phyloP scores from a whole-genome alignment of 30 jellyfish, hydroid and myxozoan species.

The Pelagia noctiluca region DNA sequence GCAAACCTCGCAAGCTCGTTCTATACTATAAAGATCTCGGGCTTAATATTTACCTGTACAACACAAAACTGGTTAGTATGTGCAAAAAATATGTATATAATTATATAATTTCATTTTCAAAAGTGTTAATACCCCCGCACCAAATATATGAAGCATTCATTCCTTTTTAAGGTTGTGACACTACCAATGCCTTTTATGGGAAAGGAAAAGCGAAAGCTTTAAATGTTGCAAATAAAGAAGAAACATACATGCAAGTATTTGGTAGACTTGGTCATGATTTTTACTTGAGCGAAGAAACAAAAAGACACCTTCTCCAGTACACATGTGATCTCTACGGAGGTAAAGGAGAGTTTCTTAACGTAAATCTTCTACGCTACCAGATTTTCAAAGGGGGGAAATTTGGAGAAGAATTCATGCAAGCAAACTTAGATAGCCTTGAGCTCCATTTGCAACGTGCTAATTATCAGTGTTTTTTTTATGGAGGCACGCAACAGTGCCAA shows the following conservation, averaged over 20 bases:
- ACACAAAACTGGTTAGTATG: not conserved
- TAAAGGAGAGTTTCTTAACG: constrained; percentile 11
- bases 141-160: not conserved
- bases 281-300: not conserved
- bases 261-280: constrained; percentile 24
- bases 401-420: constrained; percentile 36
- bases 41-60: not conserved
- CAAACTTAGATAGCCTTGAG: constrained; percentile 20
- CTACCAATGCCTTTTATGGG: constrained; percentile 33
- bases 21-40: too few relatives aligned
- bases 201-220: constrained; percentile 20
- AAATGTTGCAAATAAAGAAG: constrained; percentile 11
- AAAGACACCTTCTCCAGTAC: not conserved
- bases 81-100: not conserved
- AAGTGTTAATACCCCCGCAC: not conserved
- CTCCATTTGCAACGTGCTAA: constrained; percentile 55
- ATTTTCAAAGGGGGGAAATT: constrained; percentile 19
- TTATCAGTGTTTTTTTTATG: constrained; percentile 35
- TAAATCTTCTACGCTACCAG: constrained; percentile 29
- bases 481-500: constrained; percentile 44
- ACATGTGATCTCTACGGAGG: constrained; percentile 39
- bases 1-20: too few relatives aligned
- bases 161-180: constrained; percentile 31
- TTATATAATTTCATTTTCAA: not conserved
- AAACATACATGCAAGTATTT: constrained; percentile 13